Evolutionary conservation across 2,113 vertebrate species (phyloP), one percentile per base, ranked within the genome.

Genomic region (Mohoua ochrocephala): DNA sequence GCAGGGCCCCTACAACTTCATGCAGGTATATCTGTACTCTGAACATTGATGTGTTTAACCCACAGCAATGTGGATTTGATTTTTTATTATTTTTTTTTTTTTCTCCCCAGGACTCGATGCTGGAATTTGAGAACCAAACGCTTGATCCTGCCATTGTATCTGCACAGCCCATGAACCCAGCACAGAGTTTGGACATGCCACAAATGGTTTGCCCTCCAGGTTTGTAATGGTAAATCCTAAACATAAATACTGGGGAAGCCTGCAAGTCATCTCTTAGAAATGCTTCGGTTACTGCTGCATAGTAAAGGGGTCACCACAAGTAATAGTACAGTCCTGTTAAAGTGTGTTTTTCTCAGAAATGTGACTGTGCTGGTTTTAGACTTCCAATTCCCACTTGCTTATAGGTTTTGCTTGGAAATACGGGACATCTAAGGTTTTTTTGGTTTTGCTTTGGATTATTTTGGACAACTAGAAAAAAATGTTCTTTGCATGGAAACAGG

Each of bases 1-100:
- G 99, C 99, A 99, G 95, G 99, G 99, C 41, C 99, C 99, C 0
- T 99, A 99, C 96, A 99, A 99, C 97, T 99, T 99, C 97, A 99
- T 99, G 98, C 99, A 99, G 99, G 99, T 99, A 89, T 8, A 59
- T 74, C 52, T 91, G 6, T 59, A 4, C 37, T 64, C 18, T 42
- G 1, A 50, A 26, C 3, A 5, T 12, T 61, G 3, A 0, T 44
- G 1, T 28, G 64, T 81, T 37, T 26, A 28, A 50, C 60, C 42
- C 14, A 15, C 41, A 61, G 17, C 59, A 44, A 10, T 23, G 30
- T 37, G 30, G 21, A 33, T 73, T 67, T 47, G 2, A 9, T 70
- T 70, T 57, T 42, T 67, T 27, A 10, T 2, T 63, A 0, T 8
- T 13, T 42, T 15, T 63, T 28, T 16, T 49, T 45, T 87, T 52